Base-by-base conservation (phyloP, 2,113 vertebrate species). In the Laterallus jamaicensis region DNA sequence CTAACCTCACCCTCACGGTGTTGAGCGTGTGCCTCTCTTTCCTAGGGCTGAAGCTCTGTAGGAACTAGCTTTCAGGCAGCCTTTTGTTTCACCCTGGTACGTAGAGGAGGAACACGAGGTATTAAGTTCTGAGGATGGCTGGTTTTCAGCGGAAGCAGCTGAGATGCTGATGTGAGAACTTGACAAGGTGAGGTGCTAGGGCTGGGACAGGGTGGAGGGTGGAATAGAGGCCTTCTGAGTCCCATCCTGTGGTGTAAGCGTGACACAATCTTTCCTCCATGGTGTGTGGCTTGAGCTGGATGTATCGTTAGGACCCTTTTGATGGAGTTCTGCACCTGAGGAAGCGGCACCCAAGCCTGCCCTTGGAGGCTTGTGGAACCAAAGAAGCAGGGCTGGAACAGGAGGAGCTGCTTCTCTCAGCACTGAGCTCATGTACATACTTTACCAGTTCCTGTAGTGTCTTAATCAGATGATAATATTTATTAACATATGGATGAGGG, bases 331-430 rank as follows among this genome's bases (percentile, higher is more conserved):
- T 84, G 77, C 5, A 17, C 84, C n/a, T 20, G 1, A 18, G 56
- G 63, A 12, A 75, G 95, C 64, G 94, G 94, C 94, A 55, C 92
- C 95, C 96, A 79, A 75, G 95, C 95, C 97, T 97, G 95, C 75
- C 94, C 93, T 85, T 2, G 39, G 88, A 95, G 82, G 87, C 96
- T 93, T 31, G 15, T 79, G 68, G 87, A 88, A 76, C 16, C 73
- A 93, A 67, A 74, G 94, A 52, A 67, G 58, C 78, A 66, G 95
- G 56, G 83, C 69, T 94, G 60, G 84, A 88, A 67, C 86, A 93
- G 96, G 93, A 96, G 95, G 79, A 97, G 94, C 96, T 73, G 81
- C 97, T 91, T 49, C 70, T 91, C 28, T 92, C 69, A 42, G 89
- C 40, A 54, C 95, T 88, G 76, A 12, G 90, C 96, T 96, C 76